phyloP scores from a whole-genome alignment of 2,113 vertebrate genomes.

The Bubo bubo region DNA sequence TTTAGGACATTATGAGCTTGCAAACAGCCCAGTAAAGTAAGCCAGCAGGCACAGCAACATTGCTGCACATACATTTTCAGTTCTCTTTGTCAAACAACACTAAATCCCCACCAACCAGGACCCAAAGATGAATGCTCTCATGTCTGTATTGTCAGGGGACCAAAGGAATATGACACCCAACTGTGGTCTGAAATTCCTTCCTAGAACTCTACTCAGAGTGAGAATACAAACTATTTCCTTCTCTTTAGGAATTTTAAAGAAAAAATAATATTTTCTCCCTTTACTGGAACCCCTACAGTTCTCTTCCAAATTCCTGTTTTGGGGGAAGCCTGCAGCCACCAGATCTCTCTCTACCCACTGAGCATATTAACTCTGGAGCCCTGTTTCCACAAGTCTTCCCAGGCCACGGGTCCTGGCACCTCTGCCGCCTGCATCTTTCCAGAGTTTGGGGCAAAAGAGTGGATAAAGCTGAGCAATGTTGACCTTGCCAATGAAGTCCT shows the following conservation, averaged over 20 bases:
- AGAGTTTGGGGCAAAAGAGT: neutral
- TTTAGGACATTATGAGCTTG: neutral
- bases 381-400: neutral
- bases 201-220: neutral
- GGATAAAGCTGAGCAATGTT: neutral
- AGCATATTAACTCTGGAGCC: neutral
- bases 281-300: neutral
- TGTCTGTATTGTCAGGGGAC: neutral
- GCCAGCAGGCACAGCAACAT: neutral
- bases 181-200: neutral
- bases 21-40: neutral
- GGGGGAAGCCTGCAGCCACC: neutral
- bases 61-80: rapidly evolving
- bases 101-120: neutral
- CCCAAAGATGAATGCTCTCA: neutral
- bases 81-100: neutral
- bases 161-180: neutral
- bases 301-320: neutral
- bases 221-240: neutral
- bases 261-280: neutral
- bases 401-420: rapidly evolving
- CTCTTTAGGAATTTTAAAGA: neutral
- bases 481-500: neutral
- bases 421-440: neutral
- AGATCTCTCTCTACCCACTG: neutral